phyloP scores from a whole-genome alignment of 2,888 invertebrate genomes.

The Hypena proboscidalis region DNA sequence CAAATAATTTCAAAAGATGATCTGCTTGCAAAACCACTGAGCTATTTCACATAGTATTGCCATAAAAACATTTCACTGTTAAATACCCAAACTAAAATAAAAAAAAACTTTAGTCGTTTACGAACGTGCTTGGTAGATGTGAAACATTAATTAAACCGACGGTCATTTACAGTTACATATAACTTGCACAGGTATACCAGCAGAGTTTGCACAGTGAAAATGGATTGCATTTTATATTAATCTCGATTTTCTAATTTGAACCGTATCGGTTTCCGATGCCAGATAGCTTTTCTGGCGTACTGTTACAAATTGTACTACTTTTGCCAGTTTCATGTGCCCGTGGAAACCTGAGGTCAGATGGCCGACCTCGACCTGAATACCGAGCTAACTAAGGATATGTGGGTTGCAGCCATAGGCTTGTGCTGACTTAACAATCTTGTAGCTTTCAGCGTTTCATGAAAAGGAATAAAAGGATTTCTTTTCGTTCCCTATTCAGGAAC shows the following conservation, averaged over 20 bases:
- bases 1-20: too few relatives aligned
- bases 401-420: slow-evolving; percentile 46
- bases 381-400: slow-evolving; percentile 55
- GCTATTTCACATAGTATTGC: too few relatives aligned
- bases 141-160: too few relatives aligned
- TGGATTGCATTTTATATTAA: slow-evolving; percentile 20
- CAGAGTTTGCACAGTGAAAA: not conserved
- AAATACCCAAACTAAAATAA: too few relatives aligned
- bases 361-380: slow-evolving; percentile 69
- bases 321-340: slow-evolving; percentile 41
- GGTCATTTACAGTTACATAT: too few relatives aligned
- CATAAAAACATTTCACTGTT: too few relatives aligned
- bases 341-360: slow-evolving; percentile 49
- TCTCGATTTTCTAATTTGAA: slow-evolving; percentile 25
- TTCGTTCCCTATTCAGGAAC: not conserved
- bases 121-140: too few relatives aligned
- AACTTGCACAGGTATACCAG: too few relatives aligned
- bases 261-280: slow-evolving; percentile 33
- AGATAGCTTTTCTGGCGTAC: slow-evolving; percentile 30
- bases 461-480: slow-evolving; percentile 1
- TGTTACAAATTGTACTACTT: slow-evolving; percentile 39
- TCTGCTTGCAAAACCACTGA: too few relatives aligned
- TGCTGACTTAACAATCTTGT: slow-evolving; percentile 33
- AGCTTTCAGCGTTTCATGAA: slow-evolving; percentile 19
- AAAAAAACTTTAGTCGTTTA: too few relatives aligned